Conservation (phyloP, 2,888 invertebrate species). For the Patella caerulea region DNA sequence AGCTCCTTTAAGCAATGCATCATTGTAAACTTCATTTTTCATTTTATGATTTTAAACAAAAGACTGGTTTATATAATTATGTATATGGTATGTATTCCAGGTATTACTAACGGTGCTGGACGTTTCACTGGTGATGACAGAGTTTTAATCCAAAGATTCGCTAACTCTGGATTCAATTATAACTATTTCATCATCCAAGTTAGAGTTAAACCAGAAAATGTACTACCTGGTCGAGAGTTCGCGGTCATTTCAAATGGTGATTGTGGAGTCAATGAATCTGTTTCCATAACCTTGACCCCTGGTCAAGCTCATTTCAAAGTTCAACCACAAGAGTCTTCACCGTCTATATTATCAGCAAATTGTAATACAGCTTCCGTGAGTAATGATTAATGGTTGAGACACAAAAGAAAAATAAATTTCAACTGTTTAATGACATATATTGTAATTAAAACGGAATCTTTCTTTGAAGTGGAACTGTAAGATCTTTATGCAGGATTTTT, state of each 20-base stretch:
- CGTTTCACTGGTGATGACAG: conserved; percentile 26
- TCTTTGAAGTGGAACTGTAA: conserved; percentile 14
- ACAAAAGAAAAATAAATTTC: too few relatives aligned
- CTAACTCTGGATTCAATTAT: conserved; percentile 37
- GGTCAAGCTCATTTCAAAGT: neutral
- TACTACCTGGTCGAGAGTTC: conserved; percentile 5
- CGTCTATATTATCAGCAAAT: neutral
- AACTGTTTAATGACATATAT: too few relatives aligned
- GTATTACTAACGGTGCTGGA: conserved; percentile 14
- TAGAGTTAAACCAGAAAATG: conserved; percentile 16
- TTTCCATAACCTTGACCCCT: conserved; percentile 31
- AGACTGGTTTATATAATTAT: too few relatives aligned
- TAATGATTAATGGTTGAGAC: neutral
- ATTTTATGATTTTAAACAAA: too few relatives aligned
- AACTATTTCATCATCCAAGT: conserved; percentile 30
- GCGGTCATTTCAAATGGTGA: conserved; percentile 38
- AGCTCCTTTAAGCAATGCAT: too few relatives aligned
- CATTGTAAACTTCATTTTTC: too few relatives aligned
- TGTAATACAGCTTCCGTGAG: neutral
- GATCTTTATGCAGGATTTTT: too few relatives aligned
- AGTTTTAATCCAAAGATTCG: conserved; percentile 27
- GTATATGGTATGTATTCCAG: neutral
- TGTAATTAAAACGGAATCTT: too few relatives aligned
- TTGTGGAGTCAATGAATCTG: conserved; percentile 28
- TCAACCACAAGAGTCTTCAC: neutral